Evolutionary conservation across 2,888 invertebrate species (phyloP).

Genomic region (Gandaritis pyraliata): DNA sequence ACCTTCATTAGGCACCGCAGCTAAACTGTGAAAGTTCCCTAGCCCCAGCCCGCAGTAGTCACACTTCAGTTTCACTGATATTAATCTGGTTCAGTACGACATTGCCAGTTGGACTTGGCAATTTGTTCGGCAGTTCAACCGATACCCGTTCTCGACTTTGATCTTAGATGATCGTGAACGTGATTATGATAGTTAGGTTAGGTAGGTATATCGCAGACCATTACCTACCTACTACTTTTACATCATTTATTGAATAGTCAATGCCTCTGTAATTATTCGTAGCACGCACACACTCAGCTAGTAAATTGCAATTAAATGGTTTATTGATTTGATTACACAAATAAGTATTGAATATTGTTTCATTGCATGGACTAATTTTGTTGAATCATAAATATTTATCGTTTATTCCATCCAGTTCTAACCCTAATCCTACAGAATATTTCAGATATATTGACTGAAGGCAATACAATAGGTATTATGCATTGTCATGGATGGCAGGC

Average conservation of each 20-base stretch:
- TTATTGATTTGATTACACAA: constrained; percentile 8
- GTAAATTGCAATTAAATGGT: constrained; percentile 6
- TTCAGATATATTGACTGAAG: background rate
- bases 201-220: constrained; percentile 42
- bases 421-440: constrained; percentile 1
- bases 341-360: constrained; percentile 3
- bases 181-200: constrained; percentile 55
- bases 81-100: constrained; percentile 59
- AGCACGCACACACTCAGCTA: constrained; percentile 3
- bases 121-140: constrained; percentile 54
- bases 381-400: background rate
- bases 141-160: constrained; percentile 59
- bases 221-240: constrained; percentile 43
- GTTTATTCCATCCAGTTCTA: too few relatives aligned
- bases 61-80: constrained; percentile 64
- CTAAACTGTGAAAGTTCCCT: constrained; percentile 65
- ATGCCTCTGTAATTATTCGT: constrained; percentile 14
- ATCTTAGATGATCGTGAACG: constrained; percentile 55
- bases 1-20: constrained; percentile 46
- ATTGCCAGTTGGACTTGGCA: constrained; percentile 67
- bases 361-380: background rate
- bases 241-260: constrained; percentile 24
- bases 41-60: constrained; percentile 17
- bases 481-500: constrained; percentile 21
- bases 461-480: constrained; percentile 2